Evolutionary conservation across 2,888 invertebrate species (phyloP), one percentile per base, ranked within the genome.

Genomic region (Sycophila texana): DNA sequence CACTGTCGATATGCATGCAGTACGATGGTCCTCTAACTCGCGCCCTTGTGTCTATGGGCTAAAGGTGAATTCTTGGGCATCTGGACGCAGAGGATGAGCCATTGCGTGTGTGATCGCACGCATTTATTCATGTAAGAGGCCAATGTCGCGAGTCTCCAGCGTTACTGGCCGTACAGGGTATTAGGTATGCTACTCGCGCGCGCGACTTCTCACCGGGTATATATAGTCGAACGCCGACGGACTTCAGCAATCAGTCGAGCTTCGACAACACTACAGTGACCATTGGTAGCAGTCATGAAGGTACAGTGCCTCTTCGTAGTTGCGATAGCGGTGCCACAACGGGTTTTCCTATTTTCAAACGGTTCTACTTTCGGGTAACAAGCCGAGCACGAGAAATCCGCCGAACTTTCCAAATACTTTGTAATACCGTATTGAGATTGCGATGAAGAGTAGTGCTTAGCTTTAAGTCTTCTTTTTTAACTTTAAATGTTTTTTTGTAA

Each of bases 211-310:
- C 57, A 47, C 5, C 83, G 86, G 82, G 86, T 89, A 88, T 89
- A 89, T 88, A 89, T 79, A 81, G 61, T 87, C 84, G 83, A 82
- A 76, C 82, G 74, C 39, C 77, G 82, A 73, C 77, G 80, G 80
- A 78, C 84, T 84, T 84, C 74, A 77, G 84, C 86, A 85, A 88
- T 89, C 89, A 90, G 89, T 90, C 86, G 85, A 39, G 39, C 86
- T 86, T 85, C 83, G 77, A 86, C 82, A 85, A 85, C 85, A n/a
- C 57, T 53, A 7, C 55, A 75, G 47, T 16, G 72, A 55, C 16
- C 16, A 53, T 61, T 20, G n/a, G 22, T 20, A 20, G 16, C 55
- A 68, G 57, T 16, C 71, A 81, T 81, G 81, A 81, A 81, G 81
- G 81, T 81, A 78, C 63, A 47, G 7, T 47, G 0, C 47, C 14